phyloP scores from a whole-genome alignment of 2,888 invertebrate species.

The Trypoxylon attenuatum region DNA sequence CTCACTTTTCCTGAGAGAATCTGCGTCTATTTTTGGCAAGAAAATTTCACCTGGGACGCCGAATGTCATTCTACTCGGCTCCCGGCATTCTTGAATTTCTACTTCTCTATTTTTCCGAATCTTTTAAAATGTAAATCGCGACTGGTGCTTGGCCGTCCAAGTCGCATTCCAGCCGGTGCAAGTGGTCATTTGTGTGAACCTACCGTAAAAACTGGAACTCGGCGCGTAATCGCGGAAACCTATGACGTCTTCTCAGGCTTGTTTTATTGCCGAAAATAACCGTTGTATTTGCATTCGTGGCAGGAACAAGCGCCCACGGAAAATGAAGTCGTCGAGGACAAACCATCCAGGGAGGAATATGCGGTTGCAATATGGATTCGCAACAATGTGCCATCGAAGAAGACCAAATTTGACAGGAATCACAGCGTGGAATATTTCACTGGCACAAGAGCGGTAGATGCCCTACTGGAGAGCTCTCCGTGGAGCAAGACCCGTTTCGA shows the following conservation, averaged over 20 bases:
- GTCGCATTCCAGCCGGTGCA: no score
- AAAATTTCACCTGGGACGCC: neutral
- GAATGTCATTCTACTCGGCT: neutral
- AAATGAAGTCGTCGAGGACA: constrained; percentile 78
- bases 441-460: constrained; percentile 94
- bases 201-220: no score
- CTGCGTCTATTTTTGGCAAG: neutral
- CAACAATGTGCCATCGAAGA: constrained; percentile 94
- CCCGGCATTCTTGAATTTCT: neutral
- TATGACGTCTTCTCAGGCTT: no score
- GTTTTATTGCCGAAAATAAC: neutral
- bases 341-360: constrained; percentile 93
- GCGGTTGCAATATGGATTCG: constrained; percentile 95
- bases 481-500: constrained; percentile 90
- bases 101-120: neutral
- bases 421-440: constrained; percentile 98
- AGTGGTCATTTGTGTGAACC: no score
- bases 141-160: no score
- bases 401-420: constrained; percentile 92
- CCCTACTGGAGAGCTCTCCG: constrained; percentile 88
- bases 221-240: no score
- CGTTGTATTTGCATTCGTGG: constrained; percentile 22
- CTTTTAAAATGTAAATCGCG: no score
- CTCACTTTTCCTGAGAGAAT: neutral
- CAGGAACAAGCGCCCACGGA: constrained; percentile 75